Percentiles rank a stretch among this genome's conserved stretches.
Conservation (phyloP, 1,140 invertebrate genomes). For the Littorina saxatilis region DNA sequence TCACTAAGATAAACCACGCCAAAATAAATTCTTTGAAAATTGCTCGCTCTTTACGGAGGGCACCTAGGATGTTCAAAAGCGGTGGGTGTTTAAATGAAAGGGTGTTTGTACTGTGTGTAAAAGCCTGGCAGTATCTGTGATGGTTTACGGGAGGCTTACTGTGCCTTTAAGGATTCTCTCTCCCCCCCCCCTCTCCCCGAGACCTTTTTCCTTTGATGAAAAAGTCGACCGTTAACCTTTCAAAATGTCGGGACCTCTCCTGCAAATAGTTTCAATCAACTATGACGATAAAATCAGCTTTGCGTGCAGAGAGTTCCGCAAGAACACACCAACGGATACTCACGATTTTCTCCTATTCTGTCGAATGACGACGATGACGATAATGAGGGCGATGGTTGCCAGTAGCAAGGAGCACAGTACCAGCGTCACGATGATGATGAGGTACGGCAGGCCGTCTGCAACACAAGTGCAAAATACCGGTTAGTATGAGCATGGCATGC, state of each 20-base stretch:
- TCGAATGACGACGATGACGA: slow-evolving; percentile 46
- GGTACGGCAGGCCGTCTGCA: slow-evolving; percentile 49
- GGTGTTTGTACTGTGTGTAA: too few species aligned
- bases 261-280: background rate
- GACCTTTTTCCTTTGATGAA: background rate
- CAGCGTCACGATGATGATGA: slow-evolving; percentile 47
- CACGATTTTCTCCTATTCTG: slow-evolving; percentile 35
- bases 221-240: background rate
- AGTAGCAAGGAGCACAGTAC: slow-evolving; percentile 47
- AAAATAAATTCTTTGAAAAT: too few species aligned
- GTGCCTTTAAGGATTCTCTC: background rate
- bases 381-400: slow-evolving; percentile 49
- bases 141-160: too few species aligned
- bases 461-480: too few species aligned
- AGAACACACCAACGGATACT: too few species aligned
- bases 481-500: too few species aligned
- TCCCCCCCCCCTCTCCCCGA: background rate
- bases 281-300: background rate
- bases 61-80: too few species aligned
- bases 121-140: too few species aligned
- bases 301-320: background rate
- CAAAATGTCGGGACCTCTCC: background rate
- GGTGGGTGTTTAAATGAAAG: too few species aligned
- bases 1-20: too few species aligned
- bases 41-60: too few species aligned